Evolutionary conservation across 1,140 invertebrate genomes (phyloP), one percentile per base, ranked within the genome.

Genomic region (Yoshiicerus persimilis): DNA sequence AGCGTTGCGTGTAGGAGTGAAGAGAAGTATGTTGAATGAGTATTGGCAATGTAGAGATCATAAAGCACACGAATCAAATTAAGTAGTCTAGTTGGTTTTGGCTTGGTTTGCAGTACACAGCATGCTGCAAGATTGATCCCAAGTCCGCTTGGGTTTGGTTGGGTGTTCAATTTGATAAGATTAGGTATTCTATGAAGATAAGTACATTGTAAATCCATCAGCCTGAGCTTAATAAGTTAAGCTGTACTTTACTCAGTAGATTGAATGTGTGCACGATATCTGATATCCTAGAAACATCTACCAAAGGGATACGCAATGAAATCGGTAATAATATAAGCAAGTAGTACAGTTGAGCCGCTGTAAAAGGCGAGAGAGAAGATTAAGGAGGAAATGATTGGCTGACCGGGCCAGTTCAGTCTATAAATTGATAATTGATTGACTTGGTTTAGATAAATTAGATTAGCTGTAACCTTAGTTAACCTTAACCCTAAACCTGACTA

Each of bases 391-490:
- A 47, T 47, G 41, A 47, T 47, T 47, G 13, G 41, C 11, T 47
- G 41, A 47, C 3, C 41, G 1, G 13, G n/a, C n/a, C n/a, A n/a
- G n/a, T n/a, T n/a, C n/a, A 9, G 41, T 64, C 23, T 66, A 30
- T 13, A 66, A 34, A n/a, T 77, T 30, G 20, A 36, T 77, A 77
- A 77, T 36, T 77, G 70, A 77, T 77, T 34, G 30, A 30, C 27
- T 77, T 77, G 27, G 70, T 77, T 77, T 10, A n/a, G 70, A 77
- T 77, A 77, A 77, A 77, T 77, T 77, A 34, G 70, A 77, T 77
- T 77, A 77, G 70, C 25, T 20, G 16, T 77, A 77, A 77, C 70
- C 70, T 77, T 77, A 77, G 70, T 34, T 77, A 34, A 77, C 70
- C 70, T 77, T 77, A 77, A 77, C 70, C 70, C 70, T 30, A 36